Conservation (phyloP, 2,888 invertebrate genomes). For the Tetramorium bicarinatum region DNA sequence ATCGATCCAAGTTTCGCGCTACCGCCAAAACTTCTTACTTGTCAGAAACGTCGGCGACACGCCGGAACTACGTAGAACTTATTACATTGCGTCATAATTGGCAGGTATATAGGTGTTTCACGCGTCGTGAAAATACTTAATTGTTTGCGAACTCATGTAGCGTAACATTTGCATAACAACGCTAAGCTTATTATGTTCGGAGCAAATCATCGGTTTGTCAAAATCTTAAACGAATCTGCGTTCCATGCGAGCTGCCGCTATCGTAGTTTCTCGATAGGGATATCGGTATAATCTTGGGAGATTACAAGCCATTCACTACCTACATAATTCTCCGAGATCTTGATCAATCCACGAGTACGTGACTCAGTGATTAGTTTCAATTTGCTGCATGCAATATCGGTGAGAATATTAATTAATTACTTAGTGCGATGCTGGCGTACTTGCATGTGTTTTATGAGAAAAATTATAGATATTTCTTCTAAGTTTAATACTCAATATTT, state of each 20-base stretch:
- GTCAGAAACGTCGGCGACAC: slow-evolving; percentile 27
- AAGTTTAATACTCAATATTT: neutral
- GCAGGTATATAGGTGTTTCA: slow-evolving; percentile 58
- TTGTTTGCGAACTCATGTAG: slow-evolving; percentile 73
- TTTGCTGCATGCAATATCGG: slow-evolving; percentile 19
- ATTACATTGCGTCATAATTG: slow-evolving; percentile 59
- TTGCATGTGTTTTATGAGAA: neutral
- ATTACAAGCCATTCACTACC: slow-evolving; percentile 43
- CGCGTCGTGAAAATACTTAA: slow-evolving; percentile 66
- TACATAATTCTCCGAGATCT: slow-evolving; percentile 41
- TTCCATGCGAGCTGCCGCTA: slow-evolving; percentile 2
- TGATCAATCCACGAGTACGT: slow-evolving; percentile 46
- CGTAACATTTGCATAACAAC: slow-evolving; percentile 73
- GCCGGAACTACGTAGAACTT: slow-evolving; percentile 65
- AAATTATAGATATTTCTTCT: slow-evolving; percentile 1
- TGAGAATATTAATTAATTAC: slow-evolving; percentile 26
- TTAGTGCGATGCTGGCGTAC: neutral
- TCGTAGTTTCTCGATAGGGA: slow-evolving; percentile 31
- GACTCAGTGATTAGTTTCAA: slow-evolving; percentile 40
- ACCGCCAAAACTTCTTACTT: slow-evolving; percentile 19
- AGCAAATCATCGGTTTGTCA: slow-evolving; percentile 65
- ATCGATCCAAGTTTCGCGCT: slow-evolving; percentile 17
- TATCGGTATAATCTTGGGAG: slow-evolving; percentile 47
- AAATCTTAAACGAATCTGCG: slow-evolving; percentile 60
- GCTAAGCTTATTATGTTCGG: slow-evolving; percentile 71